Base-by-base conservation (phyloP, 2,888 invertebrate species). In the Tenthredo scrophulariae region DNA sequence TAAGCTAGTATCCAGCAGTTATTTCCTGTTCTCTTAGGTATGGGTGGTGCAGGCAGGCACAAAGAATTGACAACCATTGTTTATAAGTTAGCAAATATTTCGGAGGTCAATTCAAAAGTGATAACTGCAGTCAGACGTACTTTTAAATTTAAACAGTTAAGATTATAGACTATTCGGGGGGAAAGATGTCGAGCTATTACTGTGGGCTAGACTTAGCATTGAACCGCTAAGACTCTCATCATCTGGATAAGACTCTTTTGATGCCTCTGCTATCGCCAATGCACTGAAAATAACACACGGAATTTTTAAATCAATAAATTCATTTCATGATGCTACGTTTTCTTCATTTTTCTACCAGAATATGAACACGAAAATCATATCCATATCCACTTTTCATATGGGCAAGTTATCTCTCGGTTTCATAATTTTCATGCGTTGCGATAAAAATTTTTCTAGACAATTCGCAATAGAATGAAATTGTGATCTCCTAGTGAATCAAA, bases 161-260 rank as follows among this genome's bases (percentile, higher is more conserved):
- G 91, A 93, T 93, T 93, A 93, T 89, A 93, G 92, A 94, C 96
- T 96, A 94, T 96, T 96, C 92, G 97, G 97, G 91, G 97, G 97
- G 94, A 97, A 97, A 94, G 97, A 97, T 92, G 97, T 97, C 91
- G 98, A 98, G 94, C 98, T 98, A 95, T 98, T 98, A 95, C 98
- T 98, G 95, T 98, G 98, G 89, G 98, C 98, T 94, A 99, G 96
- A 94, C 98, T 98, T 92, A 97, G 95, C 97, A 98, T 97, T 90
- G 98, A 98, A 91, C 98, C 98, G 86, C 98, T 98, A 90, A 98
- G 95, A 92, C 98, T 98, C 93, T 98, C 98, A 93, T 98, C 98
- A 90, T 98, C 98, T 90, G 97, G 97, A 94, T 97, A 98, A 89
- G 96, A 96, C 94, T 98, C 98, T 91, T 97, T 96, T 90, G 98